These are phyloP conservation scores for Galaxias olidus DNA, from an alignment of 2,797 vertebrate genomes.

Conservation along the genomic window DNA sequence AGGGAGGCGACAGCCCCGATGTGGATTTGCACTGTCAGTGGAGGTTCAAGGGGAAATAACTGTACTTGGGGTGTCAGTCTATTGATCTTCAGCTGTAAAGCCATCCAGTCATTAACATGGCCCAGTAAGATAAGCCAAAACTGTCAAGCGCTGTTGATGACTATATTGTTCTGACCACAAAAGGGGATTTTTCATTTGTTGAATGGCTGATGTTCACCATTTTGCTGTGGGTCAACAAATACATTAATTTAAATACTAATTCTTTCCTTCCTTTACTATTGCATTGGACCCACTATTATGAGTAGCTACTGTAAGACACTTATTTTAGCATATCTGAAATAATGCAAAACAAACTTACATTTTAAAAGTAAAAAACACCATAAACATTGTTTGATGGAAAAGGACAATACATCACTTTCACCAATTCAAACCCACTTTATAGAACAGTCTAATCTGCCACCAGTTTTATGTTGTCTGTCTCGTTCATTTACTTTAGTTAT, in stretches of 20 bases:
- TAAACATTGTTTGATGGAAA: conserved; percentile 1
- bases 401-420: too few species aligned
- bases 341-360: neutral
- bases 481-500: too few species aligned
- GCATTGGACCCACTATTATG: too few species aligned
- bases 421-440: too few species aligned
- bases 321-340: neutral
- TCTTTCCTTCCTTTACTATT: too few species aligned
- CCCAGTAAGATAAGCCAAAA: conserved; percentile 43
- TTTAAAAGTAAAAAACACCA: neutral
- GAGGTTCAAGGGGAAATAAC: conserved; percentile 48
- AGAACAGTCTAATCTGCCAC: too few species aligned
- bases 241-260: conserved; percentile 36
- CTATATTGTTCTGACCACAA: conserved; percentile 51
- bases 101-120: conserved; percentile 43
- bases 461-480: too few species aligned
- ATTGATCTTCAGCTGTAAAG: conserved; percentile 39
- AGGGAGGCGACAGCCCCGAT: conserved; percentile 24
- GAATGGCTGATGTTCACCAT: conserved; percentile 30
- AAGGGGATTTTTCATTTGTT: conserved; percentile 28
- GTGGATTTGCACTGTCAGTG: conserved; percentile 48
- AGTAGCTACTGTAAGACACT: neutral
- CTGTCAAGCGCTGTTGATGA: conserved; percentile 43
- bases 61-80: conserved; percentile 32
- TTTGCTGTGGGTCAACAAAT: conserved; percentile 34